Percentiles rank a stretch among this genome's conserved stretches.
These are phyloP conservation scores for Takifugu ocellatus DNA, from an alignment of 2,797 vertebrate genomes.

Conservation along the genomic window DNA sequence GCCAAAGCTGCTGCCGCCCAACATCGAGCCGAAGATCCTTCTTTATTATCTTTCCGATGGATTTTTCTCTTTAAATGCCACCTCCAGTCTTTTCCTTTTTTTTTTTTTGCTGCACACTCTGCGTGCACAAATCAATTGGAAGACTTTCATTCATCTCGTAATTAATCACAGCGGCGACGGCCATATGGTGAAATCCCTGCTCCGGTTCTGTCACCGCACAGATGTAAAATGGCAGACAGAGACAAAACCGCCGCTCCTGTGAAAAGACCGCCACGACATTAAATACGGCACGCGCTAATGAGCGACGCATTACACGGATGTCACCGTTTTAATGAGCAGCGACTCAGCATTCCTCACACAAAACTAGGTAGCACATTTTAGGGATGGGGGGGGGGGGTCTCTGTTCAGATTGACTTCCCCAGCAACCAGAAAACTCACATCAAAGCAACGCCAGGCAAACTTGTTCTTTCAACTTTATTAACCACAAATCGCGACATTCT, in stretches of 20 bases:
- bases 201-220: conserved; percentile 27
- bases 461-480: conserved; percentile 5
- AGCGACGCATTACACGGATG: conserved; percentile 55
- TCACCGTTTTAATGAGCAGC: conserved; percentile 66
- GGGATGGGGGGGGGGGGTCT: conserved; percentile 28
- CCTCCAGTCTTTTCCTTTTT: conserved; percentile 38
- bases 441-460: conserved; percentile 37
- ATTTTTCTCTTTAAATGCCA: conserved; percentile 45
- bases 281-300: conserved; percentile 54
- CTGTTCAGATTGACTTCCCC: conserved; percentile 37
- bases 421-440: too few species aligned
- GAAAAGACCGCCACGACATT: conserved; percentile 31
- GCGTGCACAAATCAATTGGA: conserved; percentile 65
- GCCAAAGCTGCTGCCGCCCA: neutral
- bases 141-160: conserved; percentile 32
- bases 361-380: conserved; percentile 58
- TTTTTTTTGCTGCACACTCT: conserved; percentile 57
- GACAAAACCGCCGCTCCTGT: conserved; percentile 32
- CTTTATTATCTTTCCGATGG: conserved; percentile 17
- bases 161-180: conserved; percentile 69
- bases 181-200: conserved; percentile 69
- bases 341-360: conserved; percentile 58
- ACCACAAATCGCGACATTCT: conserved; percentile 6
- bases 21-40: neutral
- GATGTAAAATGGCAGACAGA: conserved; percentile 32